Evolutionary conservation across 2,113 vertebrate species (phyloP).

Genomic region (Thinocorus orbignyianus): DNA sequence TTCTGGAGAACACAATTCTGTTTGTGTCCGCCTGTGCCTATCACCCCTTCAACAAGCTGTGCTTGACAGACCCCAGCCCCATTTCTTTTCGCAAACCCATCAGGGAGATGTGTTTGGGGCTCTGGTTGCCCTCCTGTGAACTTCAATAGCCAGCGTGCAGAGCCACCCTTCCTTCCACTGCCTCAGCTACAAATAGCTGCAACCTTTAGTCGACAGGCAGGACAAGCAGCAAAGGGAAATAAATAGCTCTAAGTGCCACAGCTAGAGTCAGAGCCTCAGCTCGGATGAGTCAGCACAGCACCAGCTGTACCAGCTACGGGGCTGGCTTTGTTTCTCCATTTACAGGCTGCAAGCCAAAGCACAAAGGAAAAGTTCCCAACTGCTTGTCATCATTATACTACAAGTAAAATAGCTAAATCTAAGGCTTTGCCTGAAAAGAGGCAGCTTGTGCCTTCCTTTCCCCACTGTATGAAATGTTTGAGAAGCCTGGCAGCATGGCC

Average conservation of each 20-base stretch:
- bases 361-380: background rate
- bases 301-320: background rate
- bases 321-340: background rate
- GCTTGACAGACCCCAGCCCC: background rate
- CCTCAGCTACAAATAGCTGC: background rate
- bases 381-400: background rate
- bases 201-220: background rate
- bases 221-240: background rate
- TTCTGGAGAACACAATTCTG: background rate
- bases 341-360: background rate
- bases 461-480: background rate
- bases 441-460: background rate
- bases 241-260: background rate
- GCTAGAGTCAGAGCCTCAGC: background rate
- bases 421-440: background rate
- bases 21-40: background rate
- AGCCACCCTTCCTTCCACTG: background rate
- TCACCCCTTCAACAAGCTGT: background rate
- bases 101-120: background rate
- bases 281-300: background rate
- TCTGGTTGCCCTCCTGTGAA: background rate
- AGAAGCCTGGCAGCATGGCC: background rate
- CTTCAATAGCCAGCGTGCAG: accelerated
- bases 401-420: background rate
- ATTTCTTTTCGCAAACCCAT: background rate